Evolutionary conservation across 2,888 invertebrate genomes (phyloP).

Genomic region (Steinernema hermaphroditum): DNA sequence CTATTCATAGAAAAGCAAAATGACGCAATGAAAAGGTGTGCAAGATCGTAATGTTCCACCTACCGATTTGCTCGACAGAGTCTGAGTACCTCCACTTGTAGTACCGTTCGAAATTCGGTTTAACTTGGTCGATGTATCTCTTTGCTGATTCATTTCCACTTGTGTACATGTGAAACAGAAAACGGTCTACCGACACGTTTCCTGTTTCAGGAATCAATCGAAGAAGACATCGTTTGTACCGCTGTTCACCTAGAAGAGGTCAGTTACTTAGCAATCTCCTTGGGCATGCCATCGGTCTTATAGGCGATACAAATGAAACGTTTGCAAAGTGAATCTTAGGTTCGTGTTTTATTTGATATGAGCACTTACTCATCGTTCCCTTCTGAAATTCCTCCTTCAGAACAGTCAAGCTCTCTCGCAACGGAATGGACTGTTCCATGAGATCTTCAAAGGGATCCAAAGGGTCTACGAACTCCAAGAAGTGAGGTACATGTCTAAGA

Average conservation of each 20-base stretch:
- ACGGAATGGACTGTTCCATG: neutral
- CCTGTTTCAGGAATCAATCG: conserved; percentile 7
- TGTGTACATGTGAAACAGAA: neutral
- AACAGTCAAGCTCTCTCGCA: neutral
- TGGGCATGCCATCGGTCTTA: too few species aligned
- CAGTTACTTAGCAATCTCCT: too few species aligned
- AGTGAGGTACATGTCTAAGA: neutral
- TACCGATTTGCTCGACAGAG: neutral
- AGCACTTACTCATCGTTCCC: neutral
- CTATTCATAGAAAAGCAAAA: too few species aligned
- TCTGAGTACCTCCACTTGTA: neutral
- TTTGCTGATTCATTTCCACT: neutral
- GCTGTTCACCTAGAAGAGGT: neutral
- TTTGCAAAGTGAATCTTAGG: neutral
- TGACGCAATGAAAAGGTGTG: too few species aligned
- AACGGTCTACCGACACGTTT: neutral
- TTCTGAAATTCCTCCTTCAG: neutral
- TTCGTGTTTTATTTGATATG: neutral
- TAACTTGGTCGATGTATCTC: neutral
- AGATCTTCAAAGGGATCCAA: neutral
- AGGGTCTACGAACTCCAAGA: neutral
- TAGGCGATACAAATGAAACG: too few species aligned
- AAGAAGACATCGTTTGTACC: neutral
- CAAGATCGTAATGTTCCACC: neutral
- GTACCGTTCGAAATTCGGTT: conserved; percentile 9